Base-by-base conservation (phyloP, 2,888 invertebrate genomes). In the Brachycybe producta region DNA sequence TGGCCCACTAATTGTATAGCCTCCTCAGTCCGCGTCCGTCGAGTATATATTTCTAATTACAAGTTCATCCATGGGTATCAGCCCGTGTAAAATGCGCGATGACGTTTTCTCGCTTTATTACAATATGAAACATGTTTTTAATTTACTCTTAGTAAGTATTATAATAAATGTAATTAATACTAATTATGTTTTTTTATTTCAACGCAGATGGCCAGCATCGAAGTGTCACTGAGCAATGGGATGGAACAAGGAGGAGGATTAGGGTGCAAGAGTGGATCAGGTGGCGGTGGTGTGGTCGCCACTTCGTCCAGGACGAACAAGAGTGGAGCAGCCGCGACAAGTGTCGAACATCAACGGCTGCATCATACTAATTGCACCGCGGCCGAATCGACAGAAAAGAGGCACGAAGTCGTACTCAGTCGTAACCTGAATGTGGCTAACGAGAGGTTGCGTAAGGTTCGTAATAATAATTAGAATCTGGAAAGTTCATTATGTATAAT, bases 161-260 rank as follows among this genome's bases (percentile, higher is more conserved):
- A 8, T 11, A 11, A 8, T 13, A 38, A 38, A 38, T 11, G 8
- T 38, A 38, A 38, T 38, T 38, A 13, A 13, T 17, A 13, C 8
- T 38, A 8, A 38, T 8, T 24, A 23, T 41, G n/a, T 41, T 41
- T 11, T 8, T 19, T n/a, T 41, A n/a, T 43, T 27, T n/a, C n/a
- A n/a, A n/a, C n/a, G n/a, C 17, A 46, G 46, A 46, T 46, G 46
- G 46, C 46, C 36, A 46, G 46, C 46, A 46, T 46, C 38, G 46
- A 46, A 40, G 46, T 46, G 7, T 46, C 46, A 5, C 15, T 46
- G 30, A 46, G 46, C 38, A 26, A 26, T 23, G 42, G 23, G 8
- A n/a, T 38, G 38, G 38, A 38, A 15, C 8, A 38, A 13, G 8
- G 11, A n/a, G 38, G 38, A 13, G 38, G 8, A 11, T 17, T 38